phyloP scores from a whole-genome alignment of 1,140 invertebrate genomes.

The Eciton burchellii region DNA sequence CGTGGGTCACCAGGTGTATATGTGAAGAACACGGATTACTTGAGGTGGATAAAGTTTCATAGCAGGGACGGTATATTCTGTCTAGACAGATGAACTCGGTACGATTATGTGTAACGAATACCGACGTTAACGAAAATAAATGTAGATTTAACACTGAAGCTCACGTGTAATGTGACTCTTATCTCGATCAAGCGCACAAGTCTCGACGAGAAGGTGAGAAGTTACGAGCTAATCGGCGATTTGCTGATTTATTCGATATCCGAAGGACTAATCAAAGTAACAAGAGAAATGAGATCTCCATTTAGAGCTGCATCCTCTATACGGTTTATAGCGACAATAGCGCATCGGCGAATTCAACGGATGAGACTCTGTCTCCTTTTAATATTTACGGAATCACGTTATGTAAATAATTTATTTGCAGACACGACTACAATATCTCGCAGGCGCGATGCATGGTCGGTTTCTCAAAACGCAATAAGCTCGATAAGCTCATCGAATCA shows the following conservation, averaged over 20 bases:
- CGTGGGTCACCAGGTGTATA: constrained; percentile 87
- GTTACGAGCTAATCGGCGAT: no score
- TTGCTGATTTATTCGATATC: no score
- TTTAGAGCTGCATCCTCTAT: no score
- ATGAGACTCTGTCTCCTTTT: no score
- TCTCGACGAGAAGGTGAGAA: neutral
- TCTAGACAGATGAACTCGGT: constrained; percentile 58
- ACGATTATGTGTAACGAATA: neutral
- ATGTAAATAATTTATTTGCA: no score
- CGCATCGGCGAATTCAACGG: no score
- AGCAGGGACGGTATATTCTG: constrained; percentile 81
- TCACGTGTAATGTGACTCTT: neutral
- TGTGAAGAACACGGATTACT: constrained; percentile 86
- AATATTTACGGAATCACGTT: no score
- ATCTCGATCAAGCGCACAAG: neutral
- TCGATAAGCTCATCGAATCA: constrained; percentile 15
- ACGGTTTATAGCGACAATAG: no score
- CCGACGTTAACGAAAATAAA: constrained; percentile 17
- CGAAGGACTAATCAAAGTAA: no score
- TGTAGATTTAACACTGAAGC: constrained; percentile 12
- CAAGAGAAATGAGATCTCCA: no score
- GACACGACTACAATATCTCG: neutral
- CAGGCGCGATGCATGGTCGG: no score
- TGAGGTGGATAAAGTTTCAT: constrained; percentile 86
- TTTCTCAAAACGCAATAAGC: neutral